Evolutionary conservation across 1,140 invertebrate species (phyloP), one percentile per base, ranked within the genome.

Genomic region (Drosophila paulistorum): DNA sequence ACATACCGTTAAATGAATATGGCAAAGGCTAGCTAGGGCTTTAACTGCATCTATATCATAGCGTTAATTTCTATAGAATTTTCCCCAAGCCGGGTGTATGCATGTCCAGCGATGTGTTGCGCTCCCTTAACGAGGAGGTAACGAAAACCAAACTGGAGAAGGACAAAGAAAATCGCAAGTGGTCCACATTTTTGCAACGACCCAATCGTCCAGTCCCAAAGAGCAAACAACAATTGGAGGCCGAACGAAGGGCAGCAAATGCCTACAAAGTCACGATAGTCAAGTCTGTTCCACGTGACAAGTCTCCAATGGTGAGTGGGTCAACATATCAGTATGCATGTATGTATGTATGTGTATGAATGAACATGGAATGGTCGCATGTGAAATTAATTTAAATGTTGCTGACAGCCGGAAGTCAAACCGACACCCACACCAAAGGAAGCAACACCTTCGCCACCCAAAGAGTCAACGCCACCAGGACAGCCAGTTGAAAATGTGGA

Each of bases 161-260:
- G 48, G 93, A 93, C 37, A 92, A 94, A 17, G 93, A 95, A 68
- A 94, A 94, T 59, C 94, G 93, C 54, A 95, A 93, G 65, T 95
- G 93, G 83, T 95, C 95, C n/a, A 95, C 95, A 11, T 96, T 96
- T 79, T 85, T 96, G 41, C 94, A 95, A 80, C 95, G 95, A 72
- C 95, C 95, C 1, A 93, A 94, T 72, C 92, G 95, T 23, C 94
- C 95, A 0, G 93, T 94, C 39, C 95, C 95, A 0, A 93, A 90
- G 65, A 92, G 92, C 1, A 94, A 93, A 68, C 76, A 77, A 26
- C 77, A 84, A 35, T 55, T 87, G 65, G 90, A 92, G 68, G 79
- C 87, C 13, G 87, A 92, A 23, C 67, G 74, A 0, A 26, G 76
- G 17, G 84, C 84, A 20, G 81, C 82, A 59, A 92, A 93, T 79